Evolutionary conservation across 2,888 invertebrate species (phyloP).

Genomic region (Ophion slaviceki): DNA sequence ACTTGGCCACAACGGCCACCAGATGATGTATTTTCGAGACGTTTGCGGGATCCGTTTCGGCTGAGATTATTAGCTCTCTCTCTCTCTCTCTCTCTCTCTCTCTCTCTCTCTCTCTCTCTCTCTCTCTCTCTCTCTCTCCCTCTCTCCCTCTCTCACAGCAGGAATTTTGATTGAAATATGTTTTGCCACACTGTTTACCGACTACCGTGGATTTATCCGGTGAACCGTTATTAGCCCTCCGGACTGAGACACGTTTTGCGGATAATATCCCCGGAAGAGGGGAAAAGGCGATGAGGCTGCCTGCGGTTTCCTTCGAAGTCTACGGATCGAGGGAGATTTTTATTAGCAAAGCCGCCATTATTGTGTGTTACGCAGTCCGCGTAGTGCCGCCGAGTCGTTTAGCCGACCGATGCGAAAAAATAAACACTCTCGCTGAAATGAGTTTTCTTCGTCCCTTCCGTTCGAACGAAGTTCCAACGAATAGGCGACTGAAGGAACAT

Average conservation of each 20-base stretch:
- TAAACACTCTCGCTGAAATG: not conserved
- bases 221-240: constrained; percentile 70
- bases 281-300: not conserved
- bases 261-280: constrained; percentile 63
- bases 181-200: constrained; percentile 77
- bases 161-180: constrained; percentile 81
- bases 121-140: constrained; percentile 40
- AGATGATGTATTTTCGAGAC: constrained; percentile 11
- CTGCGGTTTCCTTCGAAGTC: constrained; percentile 8
- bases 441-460: not conserved
- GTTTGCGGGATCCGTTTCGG: not conserved
- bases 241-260: constrained; percentile 65
- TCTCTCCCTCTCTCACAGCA: constrained; percentile 37
- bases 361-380: not conserved
- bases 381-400: not conserved
- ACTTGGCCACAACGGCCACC: constrained; percentile 10
- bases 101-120: constrained; percentile 53
- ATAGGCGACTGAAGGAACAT: not conserved
- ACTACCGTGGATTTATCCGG: constrained; percentile 73
- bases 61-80: constrained; percentile 57
- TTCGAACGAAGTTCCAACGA: not conserved
- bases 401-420: not conserved
- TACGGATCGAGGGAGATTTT: constrained; percentile 10
- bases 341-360: constrained; percentile 29
- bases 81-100: constrained; percentile 56